phyloP scores from a whole-genome alignment of 1,140 invertebrate genomes.

The Brachionus paranguensis region DNA sequence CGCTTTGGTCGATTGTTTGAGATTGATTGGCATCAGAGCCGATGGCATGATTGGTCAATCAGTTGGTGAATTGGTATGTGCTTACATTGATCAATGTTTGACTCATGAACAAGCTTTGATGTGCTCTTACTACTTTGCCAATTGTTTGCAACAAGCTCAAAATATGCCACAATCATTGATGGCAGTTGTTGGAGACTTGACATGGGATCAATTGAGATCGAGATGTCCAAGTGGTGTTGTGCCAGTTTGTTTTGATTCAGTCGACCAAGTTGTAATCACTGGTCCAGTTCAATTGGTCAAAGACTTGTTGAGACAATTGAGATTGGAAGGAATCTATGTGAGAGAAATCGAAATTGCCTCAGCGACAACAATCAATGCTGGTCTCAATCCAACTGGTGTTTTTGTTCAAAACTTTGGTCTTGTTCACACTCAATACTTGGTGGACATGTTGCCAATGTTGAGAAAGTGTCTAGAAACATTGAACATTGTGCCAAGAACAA shows the following conservation, averaged over 20 bases:
- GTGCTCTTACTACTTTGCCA: conserved; percentile 83
- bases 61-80: conserved; percentile 69
- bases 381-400: conserved; percentile 55
- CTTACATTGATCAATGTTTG: conserved; percentile 89
- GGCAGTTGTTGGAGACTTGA: conserved; percentile 72
- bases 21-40: conserved; percentile 68
- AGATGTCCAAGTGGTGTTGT: conserved; percentile 68
- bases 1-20: conserved; percentile 77
- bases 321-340: background rate
- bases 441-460: background rate
- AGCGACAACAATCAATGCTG: background rate
- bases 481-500: conserved; percentile 58
- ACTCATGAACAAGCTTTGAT: conserved; percentile 84
- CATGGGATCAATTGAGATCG: conserved; percentile 73
- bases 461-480: conserved; percentile 8
- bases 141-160: conserved; percentile 69
- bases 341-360: background rate
- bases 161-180: conserved; percentile 63
- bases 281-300: conserved; percentile 61
- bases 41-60: conserved; percentile 93
- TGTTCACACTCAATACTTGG: conserved; percentile 68
- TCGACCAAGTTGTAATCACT: conserved; percentile 84
- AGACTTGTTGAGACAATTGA: conserved; percentile 25
- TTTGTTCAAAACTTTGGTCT: conserved; percentile 81
- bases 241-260: conserved; percentile 86